A percentile compares a stretch with the other conserved stretches of the same genome.
Evolutionary conservation across 1,140 invertebrate species (phyloP).

Genomic region (Onthophagus taurus): DNA sequence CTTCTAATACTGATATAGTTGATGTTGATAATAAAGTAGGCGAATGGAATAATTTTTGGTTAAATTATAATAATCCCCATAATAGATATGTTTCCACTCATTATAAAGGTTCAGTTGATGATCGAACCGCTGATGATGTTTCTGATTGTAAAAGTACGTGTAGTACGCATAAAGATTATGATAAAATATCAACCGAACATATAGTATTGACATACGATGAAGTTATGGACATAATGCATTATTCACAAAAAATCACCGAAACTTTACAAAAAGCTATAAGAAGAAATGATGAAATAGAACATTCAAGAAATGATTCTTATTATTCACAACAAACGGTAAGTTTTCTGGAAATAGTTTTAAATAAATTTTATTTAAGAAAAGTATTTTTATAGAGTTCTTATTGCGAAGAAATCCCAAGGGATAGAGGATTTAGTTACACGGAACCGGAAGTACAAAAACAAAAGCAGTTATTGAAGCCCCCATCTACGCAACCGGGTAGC

Average conservation of each 20-base stretch:
- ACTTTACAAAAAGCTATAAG: slow-evolving; percentile 27
- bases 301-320: slow-evolving; percentile 29
- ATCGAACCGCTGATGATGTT: slow-evolving; percentile 27
- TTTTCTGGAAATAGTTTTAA: slow-evolving; percentile 11
- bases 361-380: slow-evolving; percentile 1
- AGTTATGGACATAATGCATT: slow-evolving; percentile 25
- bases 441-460: slow-evolving; percentile 23
- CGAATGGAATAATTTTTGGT: slow-evolving; percentile 39
- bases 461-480: slow-evolving; percentile 23
- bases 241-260: slow-evolving; percentile 30
- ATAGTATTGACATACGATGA: slow-evolving; percentile 32
- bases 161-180: slow-evolving; percentile 32
- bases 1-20: slow-evolving; percentile 13
- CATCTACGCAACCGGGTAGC: slow-evolving; percentile 32
- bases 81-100: slow-evolving; percentile 30
- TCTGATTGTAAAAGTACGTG: slow-evolving; percentile 31
- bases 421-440: slow-evolving; percentile 24
- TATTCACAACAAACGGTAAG: slow-evolving; percentile 23
- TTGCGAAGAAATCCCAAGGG: slow-evolving; percentile 10
- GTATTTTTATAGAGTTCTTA: slow-evolving; percentile 10
- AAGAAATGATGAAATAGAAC: slow-evolving; percentile 24
- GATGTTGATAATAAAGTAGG: slow-evolving; percentile 34
- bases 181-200: slow-evolving; percentile 27
- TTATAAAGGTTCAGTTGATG: slow-evolving; percentile 21
- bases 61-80: slow-evolving; percentile 33